Evolutionary conservation across 2,797 vertebrate genomes (phyloP).

Genomic region (Hipposideros larvatus): DNA sequence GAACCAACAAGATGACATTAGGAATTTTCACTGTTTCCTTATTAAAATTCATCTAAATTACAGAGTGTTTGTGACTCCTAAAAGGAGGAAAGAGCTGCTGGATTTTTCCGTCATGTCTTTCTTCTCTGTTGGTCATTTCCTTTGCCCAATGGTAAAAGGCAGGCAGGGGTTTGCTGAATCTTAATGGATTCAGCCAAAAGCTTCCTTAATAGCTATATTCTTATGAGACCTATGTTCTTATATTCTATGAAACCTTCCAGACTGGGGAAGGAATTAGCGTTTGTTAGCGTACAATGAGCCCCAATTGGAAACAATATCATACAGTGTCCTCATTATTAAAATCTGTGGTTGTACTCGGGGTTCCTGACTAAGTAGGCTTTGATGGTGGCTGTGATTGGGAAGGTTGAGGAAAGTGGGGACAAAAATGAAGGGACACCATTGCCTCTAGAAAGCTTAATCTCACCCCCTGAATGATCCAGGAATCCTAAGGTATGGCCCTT

Average conservation of each 20-base stretch:
- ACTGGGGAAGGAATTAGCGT: neutral
- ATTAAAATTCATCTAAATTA: conserved; percentile 7
- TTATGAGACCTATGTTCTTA: neutral
- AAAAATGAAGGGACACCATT: neutral
- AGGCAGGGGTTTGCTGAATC: neutral
- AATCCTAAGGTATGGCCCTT: neutral
- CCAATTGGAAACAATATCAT: neutral
- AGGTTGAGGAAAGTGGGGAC: neutral
- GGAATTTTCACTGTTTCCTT: neutral
- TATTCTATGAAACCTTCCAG: neutral
- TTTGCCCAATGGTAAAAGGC: neutral
- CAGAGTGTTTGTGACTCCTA: neutral
- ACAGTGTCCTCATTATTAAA: neutral
- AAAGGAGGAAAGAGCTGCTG: neutral
- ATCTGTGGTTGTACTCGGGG: neutral
- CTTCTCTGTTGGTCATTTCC: neutral
- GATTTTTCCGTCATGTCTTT: neutral
- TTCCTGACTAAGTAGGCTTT: conserved; percentile 7
- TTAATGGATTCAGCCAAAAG: neutral
- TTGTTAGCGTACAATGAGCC: neutral
- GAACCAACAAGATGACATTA: neutral
- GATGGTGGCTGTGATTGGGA: neutral
- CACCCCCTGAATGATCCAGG: neutral
- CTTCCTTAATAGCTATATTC: neutral
- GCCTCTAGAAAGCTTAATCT: neutral